Evolutionary conservation across 2,797 vertebrate genomes (phyloP), one percentile per base, ranked within the genome.

Genomic region (Peromyscus nudipes): DNA sequence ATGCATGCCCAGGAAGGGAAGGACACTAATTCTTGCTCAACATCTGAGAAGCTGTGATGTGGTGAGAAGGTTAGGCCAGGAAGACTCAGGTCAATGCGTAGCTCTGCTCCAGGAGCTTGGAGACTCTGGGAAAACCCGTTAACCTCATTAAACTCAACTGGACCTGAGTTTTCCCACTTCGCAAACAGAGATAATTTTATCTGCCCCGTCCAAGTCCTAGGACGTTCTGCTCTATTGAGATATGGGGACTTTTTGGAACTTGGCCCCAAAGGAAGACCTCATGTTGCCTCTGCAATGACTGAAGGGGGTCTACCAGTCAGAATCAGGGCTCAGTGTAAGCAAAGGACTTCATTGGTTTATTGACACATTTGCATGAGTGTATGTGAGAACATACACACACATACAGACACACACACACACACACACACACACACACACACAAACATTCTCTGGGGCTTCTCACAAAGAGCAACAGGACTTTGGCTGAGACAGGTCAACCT

Each of bases 61-160:
- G 86, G 1, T n/a, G 11, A 57, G 89, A 81, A 9, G n/a, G 79
- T 17, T 80, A 14, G 88, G 80, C 1, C 0, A 27, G 43, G 75
- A 94, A 83, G 92, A 46, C 95, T 85, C 0, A 11, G 82, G 91
- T 96, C 96, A 96, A 52, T 95, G 57, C 71, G 27, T 49, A 89
- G 69, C 64, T 84, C 76, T 89, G 60, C 49, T 92, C 55, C 49
- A 10, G 89, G 43, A 83, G 85, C 94, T 94, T 49, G 85, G 97
- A 88, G 96, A 94, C 52, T 86, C 82, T 91, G 96, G 91, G 89
- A 96, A 95, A 97, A 88, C 93, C 73, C 96, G 95, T 97, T 97
- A 97, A 98, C 96, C 98, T 97, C 80, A 77, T 95, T 95, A 95
- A 92, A 76, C 71, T 79, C 85, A 89, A 43, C 40, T 85, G 84